Conservation (phyloP, 2,113 vertebrate species). For the Eidolon helvum region DNA sequence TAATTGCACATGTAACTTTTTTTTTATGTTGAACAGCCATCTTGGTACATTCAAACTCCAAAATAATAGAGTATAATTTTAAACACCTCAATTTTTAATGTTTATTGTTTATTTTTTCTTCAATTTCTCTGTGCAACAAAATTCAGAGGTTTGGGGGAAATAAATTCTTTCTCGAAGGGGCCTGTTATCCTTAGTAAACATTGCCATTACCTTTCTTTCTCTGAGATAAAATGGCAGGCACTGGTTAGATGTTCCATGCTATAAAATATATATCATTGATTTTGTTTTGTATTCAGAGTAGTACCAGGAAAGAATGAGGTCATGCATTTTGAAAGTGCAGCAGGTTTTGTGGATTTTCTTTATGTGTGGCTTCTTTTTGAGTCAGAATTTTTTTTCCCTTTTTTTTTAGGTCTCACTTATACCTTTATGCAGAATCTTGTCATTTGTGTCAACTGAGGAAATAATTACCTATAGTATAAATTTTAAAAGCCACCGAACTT, state of each 20-base stretch:
- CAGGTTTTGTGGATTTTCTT: slow-evolving; percentile 74
- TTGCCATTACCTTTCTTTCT: slow-evolving; percentile 32
- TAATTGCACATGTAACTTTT: neutral
- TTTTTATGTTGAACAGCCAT: neutral
- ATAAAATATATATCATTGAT: slow-evolving; percentile 42
- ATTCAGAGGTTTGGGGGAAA: slow-evolving; percentile 15
- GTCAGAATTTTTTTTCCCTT: slow-evolving; percentile 72
- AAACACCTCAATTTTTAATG: neutral
- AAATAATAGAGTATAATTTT: neutral
- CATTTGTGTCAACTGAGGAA: slow-evolving; percentile 75
- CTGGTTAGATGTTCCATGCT: slow-evolving; percentile 44
- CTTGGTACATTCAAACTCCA: neutral
- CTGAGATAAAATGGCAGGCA: slow-evolving; percentile 24
- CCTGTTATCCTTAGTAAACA: neutral
- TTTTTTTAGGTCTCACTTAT: slow-evolving; percentile 64
- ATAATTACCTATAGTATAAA: slow-evolving; percentile 52
- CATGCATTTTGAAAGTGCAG: slow-evolving; percentile 70
- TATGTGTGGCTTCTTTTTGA: slow-evolving; percentile 68
- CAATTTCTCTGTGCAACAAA: neutral
- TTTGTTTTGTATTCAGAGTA: slow-evolving; percentile 69
- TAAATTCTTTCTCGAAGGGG: neutral
- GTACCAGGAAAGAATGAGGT: slow-evolving; percentile 68
- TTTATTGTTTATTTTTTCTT: slow-evolving; percentile 13
- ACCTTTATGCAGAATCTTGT: slow-evolving; percentile 65
- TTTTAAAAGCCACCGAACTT: neutral